Evolutionary conservation across 2,113 vertebrate genomes (phyloP).

Genomic region (Misgurnus mizolepis): DNA sequence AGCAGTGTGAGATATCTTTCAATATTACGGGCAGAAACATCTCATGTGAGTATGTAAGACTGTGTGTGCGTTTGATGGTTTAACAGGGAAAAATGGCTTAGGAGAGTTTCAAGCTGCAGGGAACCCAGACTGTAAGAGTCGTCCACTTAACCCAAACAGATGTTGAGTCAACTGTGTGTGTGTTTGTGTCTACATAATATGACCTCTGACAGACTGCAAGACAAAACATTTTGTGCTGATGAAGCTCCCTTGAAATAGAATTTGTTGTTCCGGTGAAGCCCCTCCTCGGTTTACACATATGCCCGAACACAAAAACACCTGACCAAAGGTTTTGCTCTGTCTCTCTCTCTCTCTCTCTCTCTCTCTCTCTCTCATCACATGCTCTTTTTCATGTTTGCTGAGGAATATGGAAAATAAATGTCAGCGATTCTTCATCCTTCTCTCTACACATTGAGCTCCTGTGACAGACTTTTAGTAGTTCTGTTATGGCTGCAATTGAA

Average conservation of each 20-base stretch:
- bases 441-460: background rate
- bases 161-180: conserved; percentile 38
- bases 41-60: conserved; percentile 26
- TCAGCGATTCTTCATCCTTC: conserved; percentile 14
- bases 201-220: conserved; percentile 45
- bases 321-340: background rate
- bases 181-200: conserved; percentile 42
- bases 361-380: conserved; percentile 3
- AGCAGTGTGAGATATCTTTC: conserved; percentile 45
- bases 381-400: conserved; percentile 21
- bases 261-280: conserved; percentile 48
- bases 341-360: background rate
- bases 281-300: conserved; percentile 36
- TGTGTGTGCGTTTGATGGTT: conserved; percentile 18
- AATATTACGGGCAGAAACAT: conserved; percentile 20
- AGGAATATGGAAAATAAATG: conserved; percentile 49
- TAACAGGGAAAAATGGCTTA: conserved; percentile 34
- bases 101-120: conserved; percentile 42
- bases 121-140: conserved; percentile 42
- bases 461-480: conserved; percentile 28
- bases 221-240: conserved; percentile 51
- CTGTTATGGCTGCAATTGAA: conserved; percentile 11
- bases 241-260: conserved; percentile 42
- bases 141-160: conserved; percentile 47
- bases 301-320: conserved; percentile 22